Percentiles rank a stretch among this genome's conserved stretches.
These are phyloP conservation scores for Holotrichia oblita DNA, from an alignment of 1,140 invertebrate species.

Conservation along the genomic window DNA sequence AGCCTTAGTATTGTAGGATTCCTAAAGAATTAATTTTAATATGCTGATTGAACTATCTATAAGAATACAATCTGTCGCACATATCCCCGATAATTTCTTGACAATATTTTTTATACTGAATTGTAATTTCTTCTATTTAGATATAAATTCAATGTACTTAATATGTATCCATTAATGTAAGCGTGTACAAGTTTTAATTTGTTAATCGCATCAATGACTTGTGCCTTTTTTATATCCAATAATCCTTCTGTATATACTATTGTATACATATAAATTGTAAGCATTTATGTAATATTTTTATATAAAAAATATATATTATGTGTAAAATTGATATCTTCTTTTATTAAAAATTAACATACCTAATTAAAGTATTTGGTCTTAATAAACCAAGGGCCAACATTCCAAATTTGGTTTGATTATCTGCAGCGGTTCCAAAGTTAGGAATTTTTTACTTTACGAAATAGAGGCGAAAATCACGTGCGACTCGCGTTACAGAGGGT, in stretches of 20 bases:
- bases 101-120: not conserved
- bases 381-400: no score
- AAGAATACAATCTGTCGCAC: not conserved
- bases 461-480: no score
- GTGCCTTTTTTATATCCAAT: conserved; percentile 38
- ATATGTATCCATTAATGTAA: not conserved
- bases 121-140: no score
- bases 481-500: no score
- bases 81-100: not conserved
- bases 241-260: conserved; percentile 25
- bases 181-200: not conserved
- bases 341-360: no score
- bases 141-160: not conserved
- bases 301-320: conserved; percentile 21
- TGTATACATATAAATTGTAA: conserved; percentile 18
- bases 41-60: no score
- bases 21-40: no score
- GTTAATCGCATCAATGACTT: conserved; percentile 31
- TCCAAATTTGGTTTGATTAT: no score
- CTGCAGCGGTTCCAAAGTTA: no score
- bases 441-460: no score
- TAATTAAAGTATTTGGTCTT: no score
- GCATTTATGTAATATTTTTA: conserved; percentile 17
- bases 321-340: not conserved
- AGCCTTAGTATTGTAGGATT: no score